Conservation (phyloP, 2,888 invertebrate species). For the Lasioglossum marginatum region DNA sequence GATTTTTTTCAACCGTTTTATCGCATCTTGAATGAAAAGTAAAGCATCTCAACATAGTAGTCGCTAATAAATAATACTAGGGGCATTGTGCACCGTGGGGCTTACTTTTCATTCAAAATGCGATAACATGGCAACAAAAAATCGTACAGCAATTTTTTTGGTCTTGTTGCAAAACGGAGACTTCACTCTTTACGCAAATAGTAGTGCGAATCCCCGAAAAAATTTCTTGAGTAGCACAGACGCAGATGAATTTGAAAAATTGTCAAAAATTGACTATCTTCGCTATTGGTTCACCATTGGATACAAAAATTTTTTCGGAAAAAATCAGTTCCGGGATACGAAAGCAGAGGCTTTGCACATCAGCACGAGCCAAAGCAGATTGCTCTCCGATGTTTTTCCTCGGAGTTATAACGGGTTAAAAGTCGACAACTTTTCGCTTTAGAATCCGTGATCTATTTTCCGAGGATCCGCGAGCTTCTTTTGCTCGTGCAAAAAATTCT, state of each 20-base stretch:
- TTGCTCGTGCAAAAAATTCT: not conserved
- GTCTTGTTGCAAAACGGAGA: not conserved
- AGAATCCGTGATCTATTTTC: not conserved
- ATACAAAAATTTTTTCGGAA: not conserved
- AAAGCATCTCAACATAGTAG: not conserved
- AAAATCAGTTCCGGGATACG: not conserved
- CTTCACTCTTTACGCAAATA: rapidly evolving
- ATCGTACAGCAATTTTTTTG: not conserved
- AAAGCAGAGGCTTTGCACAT: not conserved
- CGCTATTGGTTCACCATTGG: not conserved
- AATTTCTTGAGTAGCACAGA: not conserved
- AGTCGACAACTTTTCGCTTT: not conserved
- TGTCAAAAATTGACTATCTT: not conserved
- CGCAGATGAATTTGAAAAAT: not conserved
- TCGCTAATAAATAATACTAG: not conserved
- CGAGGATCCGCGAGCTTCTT: not conserved
- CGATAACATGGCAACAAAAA: not conserved
- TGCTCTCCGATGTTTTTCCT: not conserved
- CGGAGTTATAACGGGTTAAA: not conserved
- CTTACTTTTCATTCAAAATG: not conserved
- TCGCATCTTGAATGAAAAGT: not conserved
- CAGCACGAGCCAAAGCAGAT: not conserved
- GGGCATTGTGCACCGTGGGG: not conserved
- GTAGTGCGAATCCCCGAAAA: not conserved
- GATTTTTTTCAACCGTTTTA: not conserved